Percentiles rank a stretch among this genome's conserved stretches.
phyloP scores from a whole-genome alignment of 2,797 vertebrate genomes.

The Bucorvus abyssinicus region DNA sequence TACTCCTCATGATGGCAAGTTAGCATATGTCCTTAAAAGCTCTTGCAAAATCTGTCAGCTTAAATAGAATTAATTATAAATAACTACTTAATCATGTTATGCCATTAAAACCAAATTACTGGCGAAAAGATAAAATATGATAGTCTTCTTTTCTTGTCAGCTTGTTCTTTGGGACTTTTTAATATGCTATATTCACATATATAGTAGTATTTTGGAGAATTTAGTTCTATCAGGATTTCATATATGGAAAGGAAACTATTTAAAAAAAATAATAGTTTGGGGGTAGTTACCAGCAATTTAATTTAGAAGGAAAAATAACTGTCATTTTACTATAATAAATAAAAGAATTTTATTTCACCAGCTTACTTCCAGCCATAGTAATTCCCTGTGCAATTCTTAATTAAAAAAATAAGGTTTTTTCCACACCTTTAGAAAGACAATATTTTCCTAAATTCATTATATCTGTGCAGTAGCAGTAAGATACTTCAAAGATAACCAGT shows the following conservation, averaged over 20 bases:
- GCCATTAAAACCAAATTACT: neutral
- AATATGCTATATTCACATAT: neutral
- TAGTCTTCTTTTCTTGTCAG: neutral
- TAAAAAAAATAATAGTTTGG: neutral
- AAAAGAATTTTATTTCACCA: neutral
- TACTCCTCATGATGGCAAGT: neutral
- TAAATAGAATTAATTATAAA: neutral
- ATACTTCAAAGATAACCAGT: neutral
- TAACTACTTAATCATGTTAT: neutral
- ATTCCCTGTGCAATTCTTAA: neutral
- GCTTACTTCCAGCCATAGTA: neutral
- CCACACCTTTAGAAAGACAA: neutral
- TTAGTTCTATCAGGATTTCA: neutral
- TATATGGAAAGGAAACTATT: neutral
- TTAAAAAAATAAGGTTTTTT: neutral
- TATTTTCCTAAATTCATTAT: neutral
- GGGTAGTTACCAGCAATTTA: neutral
- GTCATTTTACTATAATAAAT: neutral
- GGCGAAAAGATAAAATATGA: neutral
- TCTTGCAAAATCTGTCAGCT: neutral
- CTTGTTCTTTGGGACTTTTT: neutral
- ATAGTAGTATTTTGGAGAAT: neutral
- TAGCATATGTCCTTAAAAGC: neutral
- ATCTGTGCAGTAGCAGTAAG: neutral
- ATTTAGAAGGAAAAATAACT: neutral